Base-by-base conservation (phyloP, 2,797 vertebrate species). In the Chelidonichthys spinosus region DNA sequence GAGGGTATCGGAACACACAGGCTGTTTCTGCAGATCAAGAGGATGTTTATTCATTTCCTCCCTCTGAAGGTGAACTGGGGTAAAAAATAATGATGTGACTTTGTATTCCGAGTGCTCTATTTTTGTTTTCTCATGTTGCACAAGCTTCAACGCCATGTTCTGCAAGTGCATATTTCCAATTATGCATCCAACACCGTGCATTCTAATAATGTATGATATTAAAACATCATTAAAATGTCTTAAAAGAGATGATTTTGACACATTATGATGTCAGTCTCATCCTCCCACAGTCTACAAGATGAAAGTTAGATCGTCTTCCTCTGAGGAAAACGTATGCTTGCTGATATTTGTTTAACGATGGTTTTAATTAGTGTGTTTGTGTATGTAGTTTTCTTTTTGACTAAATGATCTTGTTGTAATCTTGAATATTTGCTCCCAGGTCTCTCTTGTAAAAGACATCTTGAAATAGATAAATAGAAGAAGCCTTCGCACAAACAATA, bases 31-130 rank as follows among this genome's bases (percentile, higher is more conserved):
- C 53, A 59, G 40, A 25, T 63, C 5, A 0, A 69, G 40, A 76
- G 15, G 62, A 68, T 75, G 54, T 76, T 73, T 79, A 64, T 70
- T 85, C 46, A 81, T 86, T 74, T 78, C 68, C 63, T 71, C 70
- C 72, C 78, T 18, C 55, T 65, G 70, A 65, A 72, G 70, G 18
- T 60, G 44, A 63, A 60, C 42, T 7, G 49, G 61, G 54, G 25
- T 25, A 25, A 25, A 25, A 68, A 74, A 60, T 58, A 1, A 65
- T 39, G 50, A 54, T 74, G 82, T 67, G 49, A 56, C 37, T 72
- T 52, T 69, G 42, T 50, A 25, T 65, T 44, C 37, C 3, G 15
- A 49, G 36, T 15, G 17, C 32, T 64, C 11, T 70, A 61, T 56
- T 39, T 78, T 75, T 72, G 44, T 32, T 7, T 73, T 56, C 14